phyloP scores from a whole-genome alignment of 2,797 vertebrate genomes.

The Lates japonicus region DNA sequence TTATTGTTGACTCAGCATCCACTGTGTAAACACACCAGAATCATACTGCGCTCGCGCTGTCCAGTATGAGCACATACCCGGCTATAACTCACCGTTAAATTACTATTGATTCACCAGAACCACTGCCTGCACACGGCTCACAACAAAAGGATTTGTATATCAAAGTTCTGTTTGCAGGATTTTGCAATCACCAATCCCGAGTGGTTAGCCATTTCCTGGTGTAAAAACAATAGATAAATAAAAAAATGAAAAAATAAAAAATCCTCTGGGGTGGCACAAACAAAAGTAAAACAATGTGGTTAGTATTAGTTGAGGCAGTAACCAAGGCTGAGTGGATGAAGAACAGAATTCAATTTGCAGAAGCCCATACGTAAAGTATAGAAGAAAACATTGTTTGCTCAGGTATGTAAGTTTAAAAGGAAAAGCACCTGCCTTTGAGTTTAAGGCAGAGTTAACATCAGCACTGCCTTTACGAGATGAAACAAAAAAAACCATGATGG shows the following conservation, averaged over 20 bases:
- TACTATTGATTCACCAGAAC: conserved; percentile 64
- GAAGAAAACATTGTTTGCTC: conserved; percentile 50
- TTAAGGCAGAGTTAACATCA: conserved; percentile 52
- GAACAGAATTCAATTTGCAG: conserved; percentile 53
- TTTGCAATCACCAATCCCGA: conserved; percentile 22
- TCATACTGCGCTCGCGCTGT: conserved; percentile 60
- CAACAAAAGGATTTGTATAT: conserved; percentile 62
- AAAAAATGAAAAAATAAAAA: conserved; percentile 31
- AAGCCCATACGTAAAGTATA: conserved; percentile 40
- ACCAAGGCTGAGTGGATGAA: conserved; percentile 35
- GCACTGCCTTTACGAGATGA: conserved; percentile 30
- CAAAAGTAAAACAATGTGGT: conserved; percentile 46
- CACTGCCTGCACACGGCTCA: conserved; percentile 52
- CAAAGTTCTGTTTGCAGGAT: conserved; percentile 46
- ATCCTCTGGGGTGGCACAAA: conserved; percentile 38
- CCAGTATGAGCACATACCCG: conserved; percentile 63
- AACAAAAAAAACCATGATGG: conserved; percentile 28
- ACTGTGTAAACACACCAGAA: conserved; percentile 68
- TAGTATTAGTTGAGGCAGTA: conserved; percentile 38
- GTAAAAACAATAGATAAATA: conserved; percentile 22
- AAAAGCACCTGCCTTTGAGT: conserved; percentile 55
- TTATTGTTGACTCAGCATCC: conserved; percentile 75
- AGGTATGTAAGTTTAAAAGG: conserved; percentile 28
- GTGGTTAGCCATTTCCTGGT: conserved; percentile 30
- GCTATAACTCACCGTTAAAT: conserved; percentile 71